Evolutionary conservation across 2,888 invertebrate species (phyloP).

Genomic region (Trisateles emortualis): DNA sequence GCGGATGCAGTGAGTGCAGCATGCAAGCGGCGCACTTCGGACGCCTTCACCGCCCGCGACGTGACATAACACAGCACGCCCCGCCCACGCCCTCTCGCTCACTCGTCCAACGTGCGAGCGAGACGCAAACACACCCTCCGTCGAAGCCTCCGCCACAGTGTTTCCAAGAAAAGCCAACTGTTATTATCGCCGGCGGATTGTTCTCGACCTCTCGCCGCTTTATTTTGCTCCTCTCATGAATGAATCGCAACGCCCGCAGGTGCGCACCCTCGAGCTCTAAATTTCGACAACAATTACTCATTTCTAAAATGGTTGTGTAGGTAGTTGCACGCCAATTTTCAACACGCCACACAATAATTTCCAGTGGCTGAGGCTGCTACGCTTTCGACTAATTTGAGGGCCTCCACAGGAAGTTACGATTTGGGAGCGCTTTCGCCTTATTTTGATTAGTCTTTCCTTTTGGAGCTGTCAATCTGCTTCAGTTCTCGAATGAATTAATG

Average conservation of each 20-base stretch:
- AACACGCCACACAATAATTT: constrained; percentile 81
- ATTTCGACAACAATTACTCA: constrained; percentile 76
- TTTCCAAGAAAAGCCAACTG: constrained; percentile 85
- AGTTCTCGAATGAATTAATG: constrained; percentile 59
- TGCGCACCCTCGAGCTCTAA: constrained; percentile 75
- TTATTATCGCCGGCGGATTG: constrained; percentile 82
- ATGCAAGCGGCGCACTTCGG: constrained; percentile 62
- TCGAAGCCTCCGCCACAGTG: constrained; percentile 78
- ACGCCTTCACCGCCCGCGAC: constrained; percentile 73
- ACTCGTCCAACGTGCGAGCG: constrained; percentile 64
- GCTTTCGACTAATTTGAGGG: constrained; percentile 67
- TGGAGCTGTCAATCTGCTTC: constrained; percentile 60
- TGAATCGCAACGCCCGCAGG: constrained; percentile 80
- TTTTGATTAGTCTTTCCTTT: constrained; percentile 62
- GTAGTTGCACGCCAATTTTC: constrained; percentile 74
- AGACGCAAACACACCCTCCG: constrained; percentile 71
- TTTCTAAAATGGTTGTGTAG: constrained; percentile 69
- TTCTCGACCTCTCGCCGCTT: constrained; percentile 77
- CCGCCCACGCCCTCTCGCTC: constrained; percentile 81
- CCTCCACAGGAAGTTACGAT: constrained; percentile 77
- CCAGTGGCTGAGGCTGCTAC: constrained; percentile 72
- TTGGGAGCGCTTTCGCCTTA: constrained; percentile 67
- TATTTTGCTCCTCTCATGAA: constrained; percentile 77
- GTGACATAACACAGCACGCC: constrained; percentile 78
- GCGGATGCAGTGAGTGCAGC: constrained; percentile 58